Conservation (phyloP, 2,888 invertebrate species). For the Cephus sareptanus region DNA sequence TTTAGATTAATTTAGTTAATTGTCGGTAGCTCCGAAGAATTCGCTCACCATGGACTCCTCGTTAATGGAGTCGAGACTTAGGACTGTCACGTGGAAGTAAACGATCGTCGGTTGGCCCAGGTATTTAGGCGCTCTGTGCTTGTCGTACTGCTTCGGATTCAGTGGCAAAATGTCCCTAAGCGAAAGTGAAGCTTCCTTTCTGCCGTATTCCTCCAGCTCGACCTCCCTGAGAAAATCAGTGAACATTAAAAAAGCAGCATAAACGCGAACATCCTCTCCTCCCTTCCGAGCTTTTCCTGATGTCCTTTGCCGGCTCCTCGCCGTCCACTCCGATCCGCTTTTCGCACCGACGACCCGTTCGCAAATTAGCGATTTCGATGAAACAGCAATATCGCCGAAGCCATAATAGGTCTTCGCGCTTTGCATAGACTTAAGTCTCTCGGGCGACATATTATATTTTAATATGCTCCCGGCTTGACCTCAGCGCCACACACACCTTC, state of each 20-base stretch:
- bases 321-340: neutral
- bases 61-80: constrained; percentile 93
- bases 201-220: constrained; percentile 60
- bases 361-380: constrained; percentile 59
- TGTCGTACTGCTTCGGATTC: constrained; percentile 88
- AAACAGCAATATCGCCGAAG: constrained; percentile 60
- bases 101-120: constrained; percentile 89
- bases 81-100: constrained; percentile 90
- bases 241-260: too few relatives aligned
- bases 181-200: constrained; percentile 76
- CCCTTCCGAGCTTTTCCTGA: too few relatives aligned
- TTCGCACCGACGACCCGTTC: neutral
- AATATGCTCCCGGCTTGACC: constrained; percentile 37
- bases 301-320: too few relatives aligned
- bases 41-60: constrained; percentile 90
- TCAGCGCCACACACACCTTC: neutral
- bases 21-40: neutral
- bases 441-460: constrained; percentile 33
- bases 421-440: constrained; percentile 57
- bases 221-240: constrained; percentile 53
- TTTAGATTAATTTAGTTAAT: too few relatives aligned
- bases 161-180: constrained; percentile 87
- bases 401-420: constrained; percentile 57
- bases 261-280: too few relatives aligned
- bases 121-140: constrained; percentile 88